Evolutionary conservation across 2,888 invertebrate species (phyloP).

Genomic region (Platynereis dumerilii): DNA sequence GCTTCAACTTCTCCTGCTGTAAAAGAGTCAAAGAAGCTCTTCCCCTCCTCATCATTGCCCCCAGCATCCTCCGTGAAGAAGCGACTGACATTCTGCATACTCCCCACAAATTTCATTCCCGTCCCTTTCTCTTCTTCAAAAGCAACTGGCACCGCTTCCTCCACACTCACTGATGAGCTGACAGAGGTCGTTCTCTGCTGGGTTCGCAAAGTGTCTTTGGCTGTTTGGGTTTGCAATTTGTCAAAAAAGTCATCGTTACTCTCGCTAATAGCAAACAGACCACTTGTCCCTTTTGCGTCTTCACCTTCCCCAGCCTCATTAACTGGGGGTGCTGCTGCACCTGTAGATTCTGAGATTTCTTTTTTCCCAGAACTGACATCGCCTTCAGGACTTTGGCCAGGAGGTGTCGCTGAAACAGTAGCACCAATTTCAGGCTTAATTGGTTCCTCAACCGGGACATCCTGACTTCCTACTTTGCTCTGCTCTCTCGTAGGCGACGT

Average conservation of each 20-base stretch:
- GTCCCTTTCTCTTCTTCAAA: conserved; percentile 35
- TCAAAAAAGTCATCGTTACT: conserved; percentile 6
- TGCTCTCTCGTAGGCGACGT: conserved; percentile 27
- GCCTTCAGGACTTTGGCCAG: background rate
- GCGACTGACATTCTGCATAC: conserved; percentile 36
- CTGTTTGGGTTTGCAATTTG: background rate
- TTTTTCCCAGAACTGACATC: background rate
- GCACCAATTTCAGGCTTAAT: background rate
- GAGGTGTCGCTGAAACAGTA: background rate
- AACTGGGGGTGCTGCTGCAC: background rate
- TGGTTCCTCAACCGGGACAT: background rate
- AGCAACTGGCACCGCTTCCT: conserved; percentile 29
- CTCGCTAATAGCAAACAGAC: conserved; percentile 1
- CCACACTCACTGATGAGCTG: conserved; percentile 6
- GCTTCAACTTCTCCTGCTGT: conserved; percentile 33
- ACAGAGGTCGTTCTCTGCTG: background rate
- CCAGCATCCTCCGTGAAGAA: conserved; percentile 32
- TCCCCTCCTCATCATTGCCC: conserved; percentile 34
- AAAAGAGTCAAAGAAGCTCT: conserved; percentile 41
- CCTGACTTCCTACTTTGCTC: conserved; percentile 21
- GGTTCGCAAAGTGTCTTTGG: background rate
- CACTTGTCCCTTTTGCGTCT: background rate
- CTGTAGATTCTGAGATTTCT: background rate
- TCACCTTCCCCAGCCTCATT: background rate
- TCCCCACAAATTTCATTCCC: conserved; percentile 18